A percentile compares a stretch with the other conserved stretches of the same genome.
Conservation (phyloP, 2,113 vertebrate species). For the Guaruba guarouba region DNA sequence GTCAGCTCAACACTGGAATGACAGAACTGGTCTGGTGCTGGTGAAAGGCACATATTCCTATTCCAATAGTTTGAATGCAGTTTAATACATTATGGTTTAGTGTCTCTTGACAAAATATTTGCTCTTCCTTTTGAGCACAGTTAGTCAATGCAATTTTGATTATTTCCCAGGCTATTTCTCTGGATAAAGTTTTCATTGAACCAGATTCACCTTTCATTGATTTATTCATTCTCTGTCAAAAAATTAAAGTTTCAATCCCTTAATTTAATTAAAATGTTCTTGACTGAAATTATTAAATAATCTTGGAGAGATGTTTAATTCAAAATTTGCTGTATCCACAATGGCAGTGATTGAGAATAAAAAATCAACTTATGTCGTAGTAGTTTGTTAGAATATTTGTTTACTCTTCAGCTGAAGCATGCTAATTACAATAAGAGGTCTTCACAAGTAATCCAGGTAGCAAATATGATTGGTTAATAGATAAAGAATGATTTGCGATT, state of each 20-base stretch:
- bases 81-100: neutral
- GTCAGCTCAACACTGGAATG: neutral
- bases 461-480: conserved; percentile 73
- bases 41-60: neutral
- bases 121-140: neutral
- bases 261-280: conserved; percentile 76
- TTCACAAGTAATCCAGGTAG: conserved; percentile 71
- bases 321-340: conserved; percentile 68
- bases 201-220: neutral
- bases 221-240: conserved; percentile 56
- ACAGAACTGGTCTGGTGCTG: neutral
- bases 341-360: conserved; percentile 69
- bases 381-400: conserved; percentile 78
- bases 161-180: neutral
- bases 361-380: conserved; percentile 74
- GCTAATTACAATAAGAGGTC: conserved; percentile 78
- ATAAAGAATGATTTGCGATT: conserved; percentile 64
- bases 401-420: conserved; percentile 74
- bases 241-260: conserved; percentile 63
- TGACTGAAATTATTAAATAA: conserved; percentile 71
- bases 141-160: neutral
- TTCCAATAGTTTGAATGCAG: neutral
- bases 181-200: neutral
- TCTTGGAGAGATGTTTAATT: conserved; percentile 73
- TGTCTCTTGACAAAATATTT: neutral